These are phyloP conservation scores for Eupithecia exiguata DNA, from an alignment of 2,888 invertebrate genomes.

Conservation along the genomic window DNA sequence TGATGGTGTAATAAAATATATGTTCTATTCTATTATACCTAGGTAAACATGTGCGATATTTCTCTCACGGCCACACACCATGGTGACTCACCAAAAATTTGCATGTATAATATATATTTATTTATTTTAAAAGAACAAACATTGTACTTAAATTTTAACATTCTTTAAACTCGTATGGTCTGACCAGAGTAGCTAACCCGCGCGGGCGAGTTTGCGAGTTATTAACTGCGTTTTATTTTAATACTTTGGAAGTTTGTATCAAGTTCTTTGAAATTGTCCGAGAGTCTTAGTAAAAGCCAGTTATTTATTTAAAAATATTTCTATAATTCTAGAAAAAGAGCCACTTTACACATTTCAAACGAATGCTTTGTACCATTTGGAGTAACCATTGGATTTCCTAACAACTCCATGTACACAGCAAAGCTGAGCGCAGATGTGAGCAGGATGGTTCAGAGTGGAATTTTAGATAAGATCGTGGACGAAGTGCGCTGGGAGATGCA, in stretches of 20 bases:
- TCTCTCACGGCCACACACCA: background rate
- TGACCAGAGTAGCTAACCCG: too few relatives aligned
- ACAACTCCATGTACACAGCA: constrained; percentile 85
- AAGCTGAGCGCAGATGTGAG: constrained; percentile 85
- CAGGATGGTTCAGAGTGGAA: constrained; percentile 86
- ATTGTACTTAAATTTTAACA: too few relatives aligned
- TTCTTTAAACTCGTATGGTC: too few relatives aligned
- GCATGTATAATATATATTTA: too few relatives aligned
- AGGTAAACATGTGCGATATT: background rate
- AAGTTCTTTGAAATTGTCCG: background rate
- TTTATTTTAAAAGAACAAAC: too few relatives aligned
- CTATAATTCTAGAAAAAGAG: constrained; percentile 78
- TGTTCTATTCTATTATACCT: too few relatives aligned
- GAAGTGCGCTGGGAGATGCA: constrained; percentile 90
- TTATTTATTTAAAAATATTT: background rate
- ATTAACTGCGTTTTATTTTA: background rate
- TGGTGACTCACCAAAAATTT: background rate
- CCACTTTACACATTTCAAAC: constrained; percentile 87
- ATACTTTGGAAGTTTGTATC: background rate
- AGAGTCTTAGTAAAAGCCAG: background rate
- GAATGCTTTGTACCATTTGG: constrained; percentile 90
- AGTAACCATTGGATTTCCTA: constrained; percentile 86
- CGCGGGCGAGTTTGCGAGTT: too few relatives aligned
- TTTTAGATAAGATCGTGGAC: constrained; percentile 85
- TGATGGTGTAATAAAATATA: too few relatives aligned